Evolutionary conservation across 2,888 invertebrate species (phyloP), one percentile per base, ranked within the genome.

Genomic region (Exocentrus adspersus): DNA sequence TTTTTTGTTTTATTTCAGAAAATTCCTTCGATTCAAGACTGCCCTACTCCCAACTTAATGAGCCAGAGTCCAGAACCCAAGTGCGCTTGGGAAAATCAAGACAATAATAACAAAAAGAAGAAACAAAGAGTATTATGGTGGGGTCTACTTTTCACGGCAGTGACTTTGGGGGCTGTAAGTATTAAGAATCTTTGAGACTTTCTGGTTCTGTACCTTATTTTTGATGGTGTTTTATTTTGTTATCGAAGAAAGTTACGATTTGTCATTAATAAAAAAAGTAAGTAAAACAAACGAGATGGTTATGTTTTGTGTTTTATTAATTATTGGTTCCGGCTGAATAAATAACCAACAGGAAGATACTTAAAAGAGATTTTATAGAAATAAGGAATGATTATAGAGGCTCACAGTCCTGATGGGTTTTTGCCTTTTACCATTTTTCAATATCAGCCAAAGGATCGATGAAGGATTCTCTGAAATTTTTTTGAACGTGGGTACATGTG

Each of bases 81-180:
- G 24, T 48, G 46, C 14, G 7, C 21, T 12, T 75, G 69, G 69
- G 62, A 72, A 28, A 71, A 75, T 28, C 50, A 70, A 48, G 65
- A 72, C 53, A 56, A 52, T 28, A 65, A 63, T 45, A 16, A 56
- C 24, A 70, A 70, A 48, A 63, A 65, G 53, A 72, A 62, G 62
- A 70, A 71, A 46, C 70, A 72, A 65, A 71, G 64, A 50, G 66
- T 69, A 20, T 65, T 79, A 21, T 53, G 75, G 46, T 48, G 79
- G 30, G 74, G 80, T n/a, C 65, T 79, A 45, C 59, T 80, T 9
- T 65, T 78, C 53, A 69, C 78, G 10, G 76, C 79, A 30, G 72
- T 75, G 30, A 76, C 79, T 32, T 37, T 80, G 42, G 79, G 75
- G 30, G 75, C 75, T 41, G 79, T 80, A 71, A 71, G 76, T 73